phyloP scores from a whole-genome alignment of 2,113 vertebrate species.

The Hirundichthys speculiger region DNA sequence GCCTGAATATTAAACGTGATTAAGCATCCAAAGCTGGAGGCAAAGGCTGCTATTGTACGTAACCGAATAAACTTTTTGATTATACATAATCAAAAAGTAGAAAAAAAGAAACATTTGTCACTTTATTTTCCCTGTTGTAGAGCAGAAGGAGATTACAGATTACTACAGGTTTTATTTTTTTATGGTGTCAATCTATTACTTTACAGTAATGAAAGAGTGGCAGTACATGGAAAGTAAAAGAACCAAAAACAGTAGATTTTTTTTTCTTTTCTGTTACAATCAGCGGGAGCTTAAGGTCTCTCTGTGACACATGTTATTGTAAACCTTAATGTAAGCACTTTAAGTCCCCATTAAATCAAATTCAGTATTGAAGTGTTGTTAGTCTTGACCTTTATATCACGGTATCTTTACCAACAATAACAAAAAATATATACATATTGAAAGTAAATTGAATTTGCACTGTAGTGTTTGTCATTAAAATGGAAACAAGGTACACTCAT shows the following conservation, averaged over 20 bases:
- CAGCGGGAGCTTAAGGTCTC: not conserved
- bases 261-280: not conserved
- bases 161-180: not conserved
- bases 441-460: no score
- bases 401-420: not conserved
- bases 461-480: no score
- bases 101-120: not conserved
- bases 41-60: conserved; percentile 46
- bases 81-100: not conserved
- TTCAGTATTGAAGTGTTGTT: not conserved
- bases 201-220: not conserved
- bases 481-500: no score
- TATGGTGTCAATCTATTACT: not conserved
- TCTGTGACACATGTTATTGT: not conserved
- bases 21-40: conserved; percentile 19
- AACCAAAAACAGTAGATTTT: no score
- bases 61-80: not conserved
- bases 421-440: no score
- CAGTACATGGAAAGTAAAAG: not conserved
- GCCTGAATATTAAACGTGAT: conserved; percentile 37
- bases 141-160: not conserved
- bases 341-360: not conserved
- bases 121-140: conserved; percentile 11
- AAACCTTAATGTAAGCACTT: conserved; percentile 3
- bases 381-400: not conserved